A percentile compares a stretch with the other conserved stretches of the same genome.
Evolutionary conservation across 2,113 vertebrate species (phyloP).

Genomic region (Pungitius pungitius): DNA sequence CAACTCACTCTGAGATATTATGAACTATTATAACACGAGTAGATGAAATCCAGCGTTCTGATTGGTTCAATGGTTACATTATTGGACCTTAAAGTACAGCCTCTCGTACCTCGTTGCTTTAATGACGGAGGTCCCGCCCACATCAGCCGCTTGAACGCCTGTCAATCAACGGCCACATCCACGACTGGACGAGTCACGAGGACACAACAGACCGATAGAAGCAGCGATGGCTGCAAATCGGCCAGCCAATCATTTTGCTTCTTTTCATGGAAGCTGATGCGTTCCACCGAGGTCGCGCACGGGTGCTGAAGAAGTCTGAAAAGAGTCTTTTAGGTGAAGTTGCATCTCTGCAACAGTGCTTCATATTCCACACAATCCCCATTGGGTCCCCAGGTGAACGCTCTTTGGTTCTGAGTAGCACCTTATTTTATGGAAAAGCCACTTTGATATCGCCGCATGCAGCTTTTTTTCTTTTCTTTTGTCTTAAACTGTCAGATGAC

Average conservation of each 20-base stretch:
- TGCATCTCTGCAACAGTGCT: no score
- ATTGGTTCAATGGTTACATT: no score
- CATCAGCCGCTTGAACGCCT: not conserved
- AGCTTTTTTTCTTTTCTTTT: not conserved
- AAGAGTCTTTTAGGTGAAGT: no score
- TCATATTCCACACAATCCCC: not conserved
- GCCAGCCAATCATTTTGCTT: not conserved
- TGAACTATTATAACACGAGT: no score
- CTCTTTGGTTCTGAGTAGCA: not conserved
- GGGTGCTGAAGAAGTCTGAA: no score
- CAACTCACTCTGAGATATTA: not conserved
- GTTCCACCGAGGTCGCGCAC: no score
- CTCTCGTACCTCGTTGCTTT: no score
- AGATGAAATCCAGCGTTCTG: no score
- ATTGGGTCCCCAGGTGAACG: not conserved
- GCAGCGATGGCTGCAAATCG: not conserved
- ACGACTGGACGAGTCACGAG: not conserved
- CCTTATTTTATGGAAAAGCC: not conserved
- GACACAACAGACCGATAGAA: not conserved
- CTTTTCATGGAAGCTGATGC: slow-evolving; percentile 8
- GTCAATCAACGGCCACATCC: not conserved
- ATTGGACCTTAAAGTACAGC: no score
- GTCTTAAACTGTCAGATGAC: slow-evolving; percentile 19
- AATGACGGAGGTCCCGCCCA: not conserved
- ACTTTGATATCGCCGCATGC: not conserved